These are phyloP conservation scores for Gorsachius goisagi DNA, from an alignment of 2,113 vertebrate genomes.

Conservation along the genomic window DNA sequence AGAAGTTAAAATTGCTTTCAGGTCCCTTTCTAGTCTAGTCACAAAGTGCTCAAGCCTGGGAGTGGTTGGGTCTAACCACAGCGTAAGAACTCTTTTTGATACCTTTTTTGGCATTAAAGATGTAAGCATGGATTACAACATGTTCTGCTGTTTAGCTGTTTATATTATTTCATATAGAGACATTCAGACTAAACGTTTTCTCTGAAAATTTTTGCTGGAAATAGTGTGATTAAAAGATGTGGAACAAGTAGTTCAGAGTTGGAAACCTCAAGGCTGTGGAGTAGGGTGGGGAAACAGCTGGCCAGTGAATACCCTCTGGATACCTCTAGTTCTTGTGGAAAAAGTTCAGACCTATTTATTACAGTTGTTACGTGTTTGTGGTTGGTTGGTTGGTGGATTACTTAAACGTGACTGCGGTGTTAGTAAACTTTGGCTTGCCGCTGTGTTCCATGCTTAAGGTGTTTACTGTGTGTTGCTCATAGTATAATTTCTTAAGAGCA, in stretches of 20 bases:
- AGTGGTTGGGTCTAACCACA: background rate
- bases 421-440: background rate
- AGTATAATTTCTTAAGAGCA: background rate
- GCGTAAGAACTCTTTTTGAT: background rate
- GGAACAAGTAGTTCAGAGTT: background rate
- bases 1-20: background rate
- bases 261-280: background rate
- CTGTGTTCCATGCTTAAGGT: background rate
- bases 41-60: background rate
- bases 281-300: background rate
- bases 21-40: background rate
- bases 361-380: background rate
- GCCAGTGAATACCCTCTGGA: background rate
- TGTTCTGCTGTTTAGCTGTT: background rate
- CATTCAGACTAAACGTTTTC: background rate
- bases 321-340: background rate
- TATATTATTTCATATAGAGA: background rate
- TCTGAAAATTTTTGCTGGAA: background rate
- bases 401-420: background rate
- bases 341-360: background rate
- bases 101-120: background rate
- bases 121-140: background rate
- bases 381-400: background rate
- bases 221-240: background rate
- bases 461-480: background rate